Evolutionary conservation across 2,113 vertebrate genomes (phyloP), one percentile per base, ranked within the genome.

Genomic region (Podilymbus podiceps): DNA sequence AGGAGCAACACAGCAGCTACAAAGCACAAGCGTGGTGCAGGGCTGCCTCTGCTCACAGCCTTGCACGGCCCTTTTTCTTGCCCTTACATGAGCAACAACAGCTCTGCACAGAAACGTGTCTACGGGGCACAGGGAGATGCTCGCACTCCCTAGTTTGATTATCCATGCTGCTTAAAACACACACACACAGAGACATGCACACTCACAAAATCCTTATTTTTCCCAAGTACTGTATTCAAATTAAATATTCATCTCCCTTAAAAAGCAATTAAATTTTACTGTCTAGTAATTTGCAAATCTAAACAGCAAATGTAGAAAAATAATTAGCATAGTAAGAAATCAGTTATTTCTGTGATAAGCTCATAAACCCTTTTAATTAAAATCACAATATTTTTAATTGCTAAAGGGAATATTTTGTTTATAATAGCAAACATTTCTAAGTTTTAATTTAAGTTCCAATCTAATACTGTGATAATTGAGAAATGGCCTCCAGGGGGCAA

Each of bases 341-440:
- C 58, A 78, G 96, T 93, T 96, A 94, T 96, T 96, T 97, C 79
- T 90, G 80, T 95, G 95, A 96, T 97, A 96, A 97, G 85, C 85
- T 94, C 93, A 94, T 96, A 96, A 97, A 94, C 59, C 49, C 76
- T 96, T 97, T 97, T 97, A 97, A 97, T 97, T 97, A 96, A 97
- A 97, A 92, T 89, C 33, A 30, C 85, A 88, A 81, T 93, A 78
- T 92, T 92, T 95, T 96, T 92, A 97, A 97, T 96, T 95, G 80
- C 94, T 88, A 93, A 95, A 75, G 96, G 91, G 94, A 97, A 95
- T 96, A 86, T 96, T 96, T 96, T 96, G 81, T 95, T 97, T 96
- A 87, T 89, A 90, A 93, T 35, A 85, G 59, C 73, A 93, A 97
- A 92, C 71, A 92, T 79, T 95, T 89, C 74, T 88, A 90, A 96